Conservation (phyloP, 2,113 vertebrate species). For the Psophia crepitans region DNA sequence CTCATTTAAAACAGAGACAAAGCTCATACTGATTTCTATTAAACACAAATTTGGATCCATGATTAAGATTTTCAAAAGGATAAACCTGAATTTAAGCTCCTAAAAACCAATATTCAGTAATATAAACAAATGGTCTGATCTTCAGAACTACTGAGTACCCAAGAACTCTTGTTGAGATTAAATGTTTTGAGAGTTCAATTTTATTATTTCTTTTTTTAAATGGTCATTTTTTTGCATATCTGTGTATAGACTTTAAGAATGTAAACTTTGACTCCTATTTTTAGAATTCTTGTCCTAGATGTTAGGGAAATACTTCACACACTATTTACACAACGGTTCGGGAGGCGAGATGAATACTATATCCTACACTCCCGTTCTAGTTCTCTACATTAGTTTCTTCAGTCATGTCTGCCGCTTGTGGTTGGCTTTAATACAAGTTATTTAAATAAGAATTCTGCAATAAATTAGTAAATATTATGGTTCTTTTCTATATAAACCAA, state of each 20-base stretch:
- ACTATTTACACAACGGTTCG: not conserved
- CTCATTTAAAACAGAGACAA: not conserved
- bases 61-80: not conserved
- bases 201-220: not conserved
- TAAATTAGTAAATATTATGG: not conserved
- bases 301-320: not conserved
- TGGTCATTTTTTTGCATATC: not conserved
- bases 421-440: not conserved
- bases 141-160: not conserved
- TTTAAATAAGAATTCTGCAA: not conserved
- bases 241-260: not conserved
- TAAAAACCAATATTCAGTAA: not conserved
- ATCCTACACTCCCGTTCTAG: not conserved
- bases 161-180: not conserved
- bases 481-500: not conserved
- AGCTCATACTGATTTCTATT: not conserved
- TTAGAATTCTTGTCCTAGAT: not conserved
- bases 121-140: not conserved
- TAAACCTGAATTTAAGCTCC: not conserved
- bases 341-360: not conserved
- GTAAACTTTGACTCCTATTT: not conserved
- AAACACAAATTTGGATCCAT: not conserved
- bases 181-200: not conserved
- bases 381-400: not conserved
- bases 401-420: fast-evolving